Evolutionary conservation across 2,888 invertebrate species (phyloP).

Genomic region (Tridacna gigas): DNA sequence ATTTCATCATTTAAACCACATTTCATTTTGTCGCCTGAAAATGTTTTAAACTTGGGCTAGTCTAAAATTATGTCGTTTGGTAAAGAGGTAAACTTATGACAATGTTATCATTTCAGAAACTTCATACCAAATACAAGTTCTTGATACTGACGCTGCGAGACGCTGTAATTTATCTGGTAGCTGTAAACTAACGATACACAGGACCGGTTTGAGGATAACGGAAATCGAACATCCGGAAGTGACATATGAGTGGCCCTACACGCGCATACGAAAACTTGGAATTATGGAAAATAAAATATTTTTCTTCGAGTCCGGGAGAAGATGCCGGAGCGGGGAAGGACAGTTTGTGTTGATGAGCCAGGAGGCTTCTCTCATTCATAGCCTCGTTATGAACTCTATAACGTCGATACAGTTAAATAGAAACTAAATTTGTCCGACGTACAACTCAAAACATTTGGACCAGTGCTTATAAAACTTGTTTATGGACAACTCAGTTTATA

Average conservation of each 20-base stretch:
- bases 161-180: slow-evolving; percentile 19
- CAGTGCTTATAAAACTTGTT: no score
- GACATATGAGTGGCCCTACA: slow-evolving; percentile 37
- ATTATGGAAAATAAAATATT: slow-evolving; percentile 37
- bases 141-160: slow-evolving; percentile 22
- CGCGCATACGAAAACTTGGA: slow-evolving; percentile 37
- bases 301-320: slow-evolving; percentile 38
- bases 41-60: no score
- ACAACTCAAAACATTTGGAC: no score
- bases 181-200: slow-evolving; percentile 1
- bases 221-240: not conserved
- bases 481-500: no score
- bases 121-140: slow-evolving; percentile 18
- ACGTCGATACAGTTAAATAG: slow-evolving; percentile 15
- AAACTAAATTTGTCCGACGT: not conserved
- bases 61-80: no score
- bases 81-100: no score
- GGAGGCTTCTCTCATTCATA: slow-evolving; percentile 20
- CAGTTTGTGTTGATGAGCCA: slow-evolving; percentile 24
- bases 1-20: no score
- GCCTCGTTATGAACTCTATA: slow-evolving; percentile 11
- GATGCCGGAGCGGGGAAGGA: slow-evolving; percentile 27
- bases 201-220: not conserved
- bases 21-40: no score
- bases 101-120: slow-evolving; percentile 29